Evolutionary conservation across 2,797 vertebrate species (phyloP).

Genomic region (Salarias fasciatus): DNA sequence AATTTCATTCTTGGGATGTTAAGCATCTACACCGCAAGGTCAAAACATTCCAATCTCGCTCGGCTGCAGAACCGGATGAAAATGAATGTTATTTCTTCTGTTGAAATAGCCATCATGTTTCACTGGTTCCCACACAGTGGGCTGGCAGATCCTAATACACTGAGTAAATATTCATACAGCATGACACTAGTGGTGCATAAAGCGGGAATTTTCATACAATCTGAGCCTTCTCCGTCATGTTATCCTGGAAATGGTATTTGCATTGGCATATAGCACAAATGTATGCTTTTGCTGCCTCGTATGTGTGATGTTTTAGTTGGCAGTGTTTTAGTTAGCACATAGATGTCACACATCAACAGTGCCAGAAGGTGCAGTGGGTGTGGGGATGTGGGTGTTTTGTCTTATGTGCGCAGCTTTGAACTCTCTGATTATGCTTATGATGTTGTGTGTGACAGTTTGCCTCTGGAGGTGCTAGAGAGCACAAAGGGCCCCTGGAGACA

Average conservation of each 20-base stretch:
- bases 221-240: conserved; percentile 26
- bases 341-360: conserved; percentile 65
- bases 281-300: conserved; percentile 17
- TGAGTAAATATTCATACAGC: conserved; percentile 38
- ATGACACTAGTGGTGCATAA: conserved; percentile 23
- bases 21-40: conserved; percentile 75
- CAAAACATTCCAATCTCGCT: conserved; percentile 64
- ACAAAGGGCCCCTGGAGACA: conserved; percentile 44
- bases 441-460: conserved; percentile 74
- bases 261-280: conserved; percentile 22
- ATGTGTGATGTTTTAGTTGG: conserved; percentile 35
- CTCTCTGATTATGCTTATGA: conserved; percentile 73
- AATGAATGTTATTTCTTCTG: conserved; percentile 58
- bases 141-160: conserved; percentile 39
- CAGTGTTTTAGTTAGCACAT: conserved; percentile 53
- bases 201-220: conserved; percentile 26
- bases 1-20: conserved; percentile 74
- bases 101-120: conserved; percentile 59
- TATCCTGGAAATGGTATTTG: conserved; percentile 43
- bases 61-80: conserved; percentile 48
- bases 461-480: conserved; percentile 63
- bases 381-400: conserved; percentile 75
- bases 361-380: conserved; percentile 75
- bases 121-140: conserved; percentile 48
- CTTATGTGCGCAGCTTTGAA: conserved; percentile 72